A percentile compares a stretch with the other conserved stretches of the same genome.
Conservation (phyloP, 2,113 vertebrate species). For the Tympanuchus pallidicinctus region DNA sequence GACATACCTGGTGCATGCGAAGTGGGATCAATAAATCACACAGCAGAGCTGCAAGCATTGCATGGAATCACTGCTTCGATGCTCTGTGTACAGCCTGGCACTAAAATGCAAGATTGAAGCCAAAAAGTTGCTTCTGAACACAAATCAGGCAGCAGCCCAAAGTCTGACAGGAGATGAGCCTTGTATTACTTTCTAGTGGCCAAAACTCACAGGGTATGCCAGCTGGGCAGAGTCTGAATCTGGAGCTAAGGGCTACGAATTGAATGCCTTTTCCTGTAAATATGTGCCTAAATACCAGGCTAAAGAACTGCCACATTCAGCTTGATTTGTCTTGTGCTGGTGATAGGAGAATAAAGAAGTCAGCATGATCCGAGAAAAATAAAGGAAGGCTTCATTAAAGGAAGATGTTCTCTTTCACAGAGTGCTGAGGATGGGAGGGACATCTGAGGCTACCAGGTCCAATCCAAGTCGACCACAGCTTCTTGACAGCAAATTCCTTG, state of each 20-base stretch:
- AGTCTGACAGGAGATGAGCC: not conserved
- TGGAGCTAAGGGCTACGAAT: not conserved
- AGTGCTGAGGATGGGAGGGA: not conserved
- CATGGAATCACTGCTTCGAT: not conserved
- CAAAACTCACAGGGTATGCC: not conserved
- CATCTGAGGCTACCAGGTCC: not conserved
- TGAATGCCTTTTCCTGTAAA: not conserved
- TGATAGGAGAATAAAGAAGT: not conserved
- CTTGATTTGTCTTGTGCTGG: not conserved
- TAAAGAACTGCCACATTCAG: not conserved
- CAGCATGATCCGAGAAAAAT: not conserved
- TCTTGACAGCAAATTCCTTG: not conserved
- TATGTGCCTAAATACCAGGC: not conserved
- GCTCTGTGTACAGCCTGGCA: not conserved
- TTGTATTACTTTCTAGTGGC: not conserved
- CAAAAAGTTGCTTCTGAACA: conserved; percentile 23
- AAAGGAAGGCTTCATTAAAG: not conserved
- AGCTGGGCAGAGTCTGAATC: not conserved
- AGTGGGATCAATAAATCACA: not conserved
- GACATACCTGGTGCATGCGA: not conserved
- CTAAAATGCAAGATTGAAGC: conserved; percentile 18
- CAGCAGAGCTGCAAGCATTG: not conserved
- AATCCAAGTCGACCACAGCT: not conserved
- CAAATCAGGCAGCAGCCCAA: not conserved
- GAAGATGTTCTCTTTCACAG: not conserved